Evolutionary conservation across 2,797 vertebrate genomes (phyloP).

Genomic region (Neosalanx taihuensis): DNA sequence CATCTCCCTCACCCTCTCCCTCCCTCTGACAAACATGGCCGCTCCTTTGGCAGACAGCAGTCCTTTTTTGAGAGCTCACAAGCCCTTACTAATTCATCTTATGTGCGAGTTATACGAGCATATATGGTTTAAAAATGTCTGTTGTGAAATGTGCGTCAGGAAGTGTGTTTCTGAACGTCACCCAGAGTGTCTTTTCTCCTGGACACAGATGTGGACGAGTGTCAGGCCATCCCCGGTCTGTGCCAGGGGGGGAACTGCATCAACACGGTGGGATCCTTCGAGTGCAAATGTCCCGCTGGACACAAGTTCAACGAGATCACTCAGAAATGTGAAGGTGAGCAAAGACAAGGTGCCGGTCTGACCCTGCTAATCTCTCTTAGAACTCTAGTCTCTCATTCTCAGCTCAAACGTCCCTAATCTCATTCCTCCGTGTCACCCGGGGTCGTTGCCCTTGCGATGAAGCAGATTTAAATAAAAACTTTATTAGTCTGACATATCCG

Average conservation of each 20-base stretch:
- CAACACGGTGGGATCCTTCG: slow-evolving; percentile 99
- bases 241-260: slow-evolving; percentile 98
- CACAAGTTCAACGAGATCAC: slow-evolving; percentile 96
- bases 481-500: slow-evolving; percentile 34
- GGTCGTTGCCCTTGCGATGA: slow-evolving; percentile 34
- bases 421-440: neutral
- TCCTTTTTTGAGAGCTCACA: neutral
- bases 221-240: slow-evolving; percentile 97
- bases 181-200: neutral
- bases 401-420: neutral
- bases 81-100: no score
- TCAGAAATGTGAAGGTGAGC: slow-evolving; percentile 97
- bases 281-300: slow-evolving; percentile 98
- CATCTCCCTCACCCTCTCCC: neutral
- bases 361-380: no score
- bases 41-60: neutral
- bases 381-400: neutral
- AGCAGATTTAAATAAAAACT: slow-evolving; percentile 31
- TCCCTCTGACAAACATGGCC: neutral
- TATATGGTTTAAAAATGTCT: no score
- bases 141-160: neutral
- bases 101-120: no score
- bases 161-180: neutral
- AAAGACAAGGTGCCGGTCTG: no score
- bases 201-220: slow-evolving; percentile 94